Evolutionary conservation across 37 sponge, comb jelly and placozoan genomes (phyloP).

Genomic region (Oscarella lobularis): DNA sequence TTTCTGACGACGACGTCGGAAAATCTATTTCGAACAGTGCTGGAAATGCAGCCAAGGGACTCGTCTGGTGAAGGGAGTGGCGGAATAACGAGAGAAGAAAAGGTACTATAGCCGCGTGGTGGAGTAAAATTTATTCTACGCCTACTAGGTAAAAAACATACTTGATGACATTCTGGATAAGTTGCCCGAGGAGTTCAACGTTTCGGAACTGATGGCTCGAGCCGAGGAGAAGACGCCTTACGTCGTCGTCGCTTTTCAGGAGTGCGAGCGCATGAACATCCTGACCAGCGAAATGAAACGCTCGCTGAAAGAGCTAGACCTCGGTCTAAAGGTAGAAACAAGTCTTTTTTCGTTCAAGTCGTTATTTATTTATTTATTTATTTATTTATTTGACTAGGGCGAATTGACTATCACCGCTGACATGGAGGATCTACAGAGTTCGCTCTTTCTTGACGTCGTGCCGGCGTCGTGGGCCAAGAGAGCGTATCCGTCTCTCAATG

Average conservation of each 20-base stretch:
- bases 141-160: slow-evolving; percentile 55
- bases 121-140: slow-evolving; percentile 52
- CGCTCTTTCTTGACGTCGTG: slow-evolving; percentile 47
- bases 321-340: slow-evolving; percentile 76
- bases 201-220: slow-evolving; percentile 46
- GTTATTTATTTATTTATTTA: not conserved
- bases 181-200: slow-evolving; percentile 81
- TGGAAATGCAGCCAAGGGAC: slow-evolving; percentile 6
- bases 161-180: slow-evolving; percentile 96
- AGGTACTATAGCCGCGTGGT: no score
- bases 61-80: slow-evolving; percentile 2
- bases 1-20: slow-evolving; percentile 14
- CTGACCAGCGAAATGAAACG: slow-evolving; percentile 88
- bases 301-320: slow-evolving; percentile 96
- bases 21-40: slow-evolving; percentile 38
- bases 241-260: slow-evolving; percentile 25
- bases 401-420: slow-evolving; percentile 94
- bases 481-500: slow-evolving; percentile 89
- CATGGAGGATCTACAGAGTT: slow-evolving; percentile 86
- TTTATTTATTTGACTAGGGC: slow-evolving; percentile 42
- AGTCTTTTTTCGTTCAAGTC: not conserved
- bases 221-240: slow-evolving; percentile 79
- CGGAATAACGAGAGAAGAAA: slow-evolving; percentile 88
- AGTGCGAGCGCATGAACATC: slow-evolving; percentile 65
- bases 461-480: slow-evolving; percentile 90